These are phyloP conservation scores for Elysia chlorotica DNA, from an alignment of 1,140 invertebrate genomes.

Conservation along the genomic window DNA sequence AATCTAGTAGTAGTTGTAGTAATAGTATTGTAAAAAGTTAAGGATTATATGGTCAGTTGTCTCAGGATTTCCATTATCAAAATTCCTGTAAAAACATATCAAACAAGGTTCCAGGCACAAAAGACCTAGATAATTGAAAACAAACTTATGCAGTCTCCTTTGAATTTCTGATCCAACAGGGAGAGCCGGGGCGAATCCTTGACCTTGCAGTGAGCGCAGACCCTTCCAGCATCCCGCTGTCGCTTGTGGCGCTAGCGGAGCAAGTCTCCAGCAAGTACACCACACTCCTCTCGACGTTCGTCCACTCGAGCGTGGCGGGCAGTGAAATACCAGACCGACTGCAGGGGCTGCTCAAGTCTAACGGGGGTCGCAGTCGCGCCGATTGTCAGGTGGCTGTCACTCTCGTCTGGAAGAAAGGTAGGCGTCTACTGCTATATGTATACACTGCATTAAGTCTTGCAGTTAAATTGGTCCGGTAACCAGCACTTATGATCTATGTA, in stretches of 20 bases:
- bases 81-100: too few species aligned
- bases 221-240: slow-evolving; percentile 72
- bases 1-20: too few species aligned
- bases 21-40: too few species aligned
- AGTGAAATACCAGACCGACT: slow-evolving; percentile 58
- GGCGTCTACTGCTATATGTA: not conserved
- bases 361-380: slow-evolving; percentile 36
- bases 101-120: too few species aligned
- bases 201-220: slow-evolving; percentile 75
- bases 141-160: too few species aligned
- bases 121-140: too few species aligned
- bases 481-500: not conserved
- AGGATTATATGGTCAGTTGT: not conserved
- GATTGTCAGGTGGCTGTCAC: slow-evolving; percentile 66
- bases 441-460: not conserved
- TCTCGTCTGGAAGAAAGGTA: slow-evolving; percentile 80
- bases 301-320: slow-evolving; percentile 70
- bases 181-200: too few species aligned
- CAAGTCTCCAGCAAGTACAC: slow-evolving; percentile 63
- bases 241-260: slow-evolving; percentile 68
- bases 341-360: slow-evolving; percentile 37
- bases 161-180: too few species aligned
- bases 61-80: not conserved
- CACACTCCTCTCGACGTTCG: slow-evolving; percentile 65
- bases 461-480: not conserved